These are phyloP conservation scores for Lordiphosa fenestrarum DNA, from an alignment of 2,888 invertebrate genomes.

Conservation along the genomic window DNA sequence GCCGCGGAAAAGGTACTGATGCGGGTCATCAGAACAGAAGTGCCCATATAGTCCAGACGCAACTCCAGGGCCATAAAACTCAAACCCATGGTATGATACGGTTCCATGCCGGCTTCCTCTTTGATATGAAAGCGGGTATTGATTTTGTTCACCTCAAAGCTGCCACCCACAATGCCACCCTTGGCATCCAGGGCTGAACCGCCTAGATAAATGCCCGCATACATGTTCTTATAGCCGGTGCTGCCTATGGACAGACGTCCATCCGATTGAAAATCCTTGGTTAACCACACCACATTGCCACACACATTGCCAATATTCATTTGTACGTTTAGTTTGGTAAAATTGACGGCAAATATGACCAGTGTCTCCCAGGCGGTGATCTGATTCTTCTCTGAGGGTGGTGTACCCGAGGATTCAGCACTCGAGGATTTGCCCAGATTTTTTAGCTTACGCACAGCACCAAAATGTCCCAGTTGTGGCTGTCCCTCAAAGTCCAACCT, in stretches of 20 bases:
- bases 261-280: constrained; percentile 94
- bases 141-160: constrained; percentile 93
- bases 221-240: constrained; percentile 95
- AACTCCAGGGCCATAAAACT: constrained; percentile 92
- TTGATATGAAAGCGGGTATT: constrained; percentile 93
- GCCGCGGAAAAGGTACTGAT: constrained; percentile 91
- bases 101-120: constrained; percentile 94
- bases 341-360: constrained; percentile 97
- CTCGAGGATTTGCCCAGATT: constrained; percentile 82
- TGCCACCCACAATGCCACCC: constrained; percentile 98
- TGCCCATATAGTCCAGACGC: constrained; percentile 98
- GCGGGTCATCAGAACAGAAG: constrained; percentile 94
- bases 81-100: constrained; percentile 91
- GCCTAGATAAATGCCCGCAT: constrained; percentile 92
- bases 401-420: constrained; percentile 82
- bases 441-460: constrained; percentile 81
- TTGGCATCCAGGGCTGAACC: constrained; percentile 96
- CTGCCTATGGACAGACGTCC: constrained; percentile 96
- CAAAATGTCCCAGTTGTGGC: constrained; percentile 56
- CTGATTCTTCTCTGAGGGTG: constrained; percentile 84
- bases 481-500: constrained; percentile 81
- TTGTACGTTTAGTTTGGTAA: constrained; percentile 96
- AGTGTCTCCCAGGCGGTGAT: constrained; percentile 96
- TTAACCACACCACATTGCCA: constrained; percentile 98
- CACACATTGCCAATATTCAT: constrained; percentile 99